Evolutionary conservation across 2,113 vertebrate genomes (phyloP).

Genomic region (Tiliqua scincoides): DNA sequence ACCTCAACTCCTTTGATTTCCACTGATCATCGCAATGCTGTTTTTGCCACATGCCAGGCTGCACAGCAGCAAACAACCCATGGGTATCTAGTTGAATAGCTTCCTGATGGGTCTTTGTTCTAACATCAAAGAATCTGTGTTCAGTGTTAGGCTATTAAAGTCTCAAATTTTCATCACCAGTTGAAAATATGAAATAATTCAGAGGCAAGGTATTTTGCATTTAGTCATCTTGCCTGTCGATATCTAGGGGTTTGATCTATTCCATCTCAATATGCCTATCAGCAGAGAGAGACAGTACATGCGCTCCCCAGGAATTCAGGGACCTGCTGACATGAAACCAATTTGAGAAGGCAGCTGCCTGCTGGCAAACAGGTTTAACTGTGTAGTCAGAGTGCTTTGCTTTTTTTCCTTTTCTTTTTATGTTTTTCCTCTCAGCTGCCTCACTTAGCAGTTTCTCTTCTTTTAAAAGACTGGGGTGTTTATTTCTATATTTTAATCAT

Average conservation of each 20-base stretch:
- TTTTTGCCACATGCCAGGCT: neutral
- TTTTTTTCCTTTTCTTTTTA: neutral
- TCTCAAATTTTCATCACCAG: neutral
- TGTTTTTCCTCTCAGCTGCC: neutral
- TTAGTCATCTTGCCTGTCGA: neutral
- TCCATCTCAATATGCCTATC: neutral
- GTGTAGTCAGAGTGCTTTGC: neutral
- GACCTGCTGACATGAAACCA: neutral
- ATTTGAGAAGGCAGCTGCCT: neutral
- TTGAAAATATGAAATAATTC: neutral
- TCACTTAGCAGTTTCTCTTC: neutral
- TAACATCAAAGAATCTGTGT: slow-evolving; percentile 2
- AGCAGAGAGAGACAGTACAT: neutral
- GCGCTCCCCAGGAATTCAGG: neutral
- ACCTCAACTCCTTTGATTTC: neutral
- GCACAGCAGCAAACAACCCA: neutral
- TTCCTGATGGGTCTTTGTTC: neutral
- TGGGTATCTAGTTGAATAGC: neutral
- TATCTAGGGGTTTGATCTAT: neutral
- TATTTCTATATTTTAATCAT: neutral
- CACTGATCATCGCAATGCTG: neutral
- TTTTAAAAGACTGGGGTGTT: neutral
- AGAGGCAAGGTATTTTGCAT: neutral
- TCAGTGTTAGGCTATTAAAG: neutral
- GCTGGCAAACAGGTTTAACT: slow-evolving; percentile 4